phyloP scores from a whole-genome alignment of 2,797 vertebrate species.

The Mus spretus region DNA sequence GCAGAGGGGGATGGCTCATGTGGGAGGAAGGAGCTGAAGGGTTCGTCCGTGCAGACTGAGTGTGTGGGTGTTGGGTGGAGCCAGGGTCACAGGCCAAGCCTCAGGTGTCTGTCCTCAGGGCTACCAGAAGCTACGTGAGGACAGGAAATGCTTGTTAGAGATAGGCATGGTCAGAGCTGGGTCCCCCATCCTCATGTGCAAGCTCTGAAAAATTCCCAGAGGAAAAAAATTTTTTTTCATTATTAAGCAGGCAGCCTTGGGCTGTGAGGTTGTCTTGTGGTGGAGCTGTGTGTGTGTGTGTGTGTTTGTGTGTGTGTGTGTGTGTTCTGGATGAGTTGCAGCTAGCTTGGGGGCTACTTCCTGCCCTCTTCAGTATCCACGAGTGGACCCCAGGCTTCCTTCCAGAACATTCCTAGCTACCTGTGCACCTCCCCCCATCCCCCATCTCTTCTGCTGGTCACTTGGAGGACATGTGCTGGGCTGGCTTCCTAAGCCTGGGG shows the following conservation, averaged over 20 bases:
- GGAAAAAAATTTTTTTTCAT: background rate
- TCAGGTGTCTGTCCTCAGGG: background rate
- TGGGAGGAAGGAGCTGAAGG: background rate
- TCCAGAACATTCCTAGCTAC: background rate
- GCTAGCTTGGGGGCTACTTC: background rate
- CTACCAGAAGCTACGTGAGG: fast-evolving
- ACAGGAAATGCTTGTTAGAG: background rate
- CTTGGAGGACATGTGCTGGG: background rate
- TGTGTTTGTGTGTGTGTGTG: no score
- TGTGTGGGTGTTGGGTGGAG: background rate
- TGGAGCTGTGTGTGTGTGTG: background rate
- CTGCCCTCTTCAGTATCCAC: background rate
- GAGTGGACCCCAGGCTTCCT: background rate
- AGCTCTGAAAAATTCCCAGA: background rate
- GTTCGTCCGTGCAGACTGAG: fast-evolving
- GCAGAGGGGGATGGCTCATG: background rate
- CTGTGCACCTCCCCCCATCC: background rate
- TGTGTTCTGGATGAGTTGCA: background rate
- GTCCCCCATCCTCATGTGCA: fast-evolving
- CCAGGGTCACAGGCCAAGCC: background rate
- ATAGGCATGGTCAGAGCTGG: background rate
- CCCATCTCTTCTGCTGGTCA: background rate
- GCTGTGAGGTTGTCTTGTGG: background rate
- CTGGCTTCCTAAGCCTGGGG: conserved; percentile 1
- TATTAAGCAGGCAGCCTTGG: background rate